phyloP scores from a whole-genome alignment of 2,888 invertebrate genomes.

The Mimas tiliae region DNA sequence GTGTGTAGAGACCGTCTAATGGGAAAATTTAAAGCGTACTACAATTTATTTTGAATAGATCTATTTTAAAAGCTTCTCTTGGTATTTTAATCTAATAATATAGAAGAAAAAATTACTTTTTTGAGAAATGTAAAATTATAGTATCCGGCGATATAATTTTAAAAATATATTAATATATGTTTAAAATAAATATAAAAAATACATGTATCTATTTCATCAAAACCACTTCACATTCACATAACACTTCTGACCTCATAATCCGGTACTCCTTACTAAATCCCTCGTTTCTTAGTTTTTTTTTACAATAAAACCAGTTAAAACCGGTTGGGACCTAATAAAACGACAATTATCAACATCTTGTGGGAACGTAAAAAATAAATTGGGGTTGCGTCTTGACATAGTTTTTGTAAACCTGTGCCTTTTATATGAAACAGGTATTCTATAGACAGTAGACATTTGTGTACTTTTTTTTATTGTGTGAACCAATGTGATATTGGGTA shows the following conservation, averaged over 20 bases:
- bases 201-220: background rate
- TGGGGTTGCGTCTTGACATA: constrained; percentile 13
- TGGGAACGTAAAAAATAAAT: constrained; percentile 18
- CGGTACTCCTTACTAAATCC: background rate
- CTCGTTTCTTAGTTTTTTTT: background rate
- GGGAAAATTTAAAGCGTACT: constrained; percentile 34
- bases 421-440: constrained; percentile 8
- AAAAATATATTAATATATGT: too few species aligned
- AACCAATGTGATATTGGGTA: too few species aligned
- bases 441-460: background rate
- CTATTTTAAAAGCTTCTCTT: background rate
- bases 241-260: background rate
- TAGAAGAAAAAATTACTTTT: background rate
- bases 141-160: too few species aligned
- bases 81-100: background rate
- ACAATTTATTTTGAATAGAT: background rate
- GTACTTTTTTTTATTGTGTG: background rate
- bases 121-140: too few species aligned
- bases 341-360: constrained; percentile 13
- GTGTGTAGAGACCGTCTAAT: constrained; percentile 48
- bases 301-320: background rate
- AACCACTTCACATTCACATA: constrained; percentile 1
- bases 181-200: too few species aligned
- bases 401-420: constrained; percentile 15
- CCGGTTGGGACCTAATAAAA: background rate